Conservation (phyloP, 1,140 invertebrate species). For the Phenacoccus solenopsis region DNA sequence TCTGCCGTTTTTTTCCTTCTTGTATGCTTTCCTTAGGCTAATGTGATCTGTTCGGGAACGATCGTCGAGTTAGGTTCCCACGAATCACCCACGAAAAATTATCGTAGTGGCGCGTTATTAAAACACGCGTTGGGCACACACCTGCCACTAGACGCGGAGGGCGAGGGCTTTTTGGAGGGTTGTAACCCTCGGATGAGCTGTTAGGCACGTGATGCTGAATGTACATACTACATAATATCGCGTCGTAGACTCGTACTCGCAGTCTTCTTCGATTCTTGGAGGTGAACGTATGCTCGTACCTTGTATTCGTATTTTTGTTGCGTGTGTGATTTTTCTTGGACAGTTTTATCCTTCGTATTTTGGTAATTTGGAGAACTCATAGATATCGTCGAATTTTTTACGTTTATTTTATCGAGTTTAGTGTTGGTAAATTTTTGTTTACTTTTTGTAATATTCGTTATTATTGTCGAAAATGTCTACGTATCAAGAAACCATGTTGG, state of each 20-base stretch:
- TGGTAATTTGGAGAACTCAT: too few relatives aligned
- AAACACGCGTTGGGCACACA: slow-evolving; percentile 13
- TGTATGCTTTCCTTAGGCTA: neutral
- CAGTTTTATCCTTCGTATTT: too few relatives aligned
- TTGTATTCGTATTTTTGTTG: too few relatives aligned
- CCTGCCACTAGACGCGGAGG: neutral
- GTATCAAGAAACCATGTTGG: neutral
- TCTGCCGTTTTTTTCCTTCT: slow-evolving; percentile 8
- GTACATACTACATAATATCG: neutral
- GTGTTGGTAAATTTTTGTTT: neutral
- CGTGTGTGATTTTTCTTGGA: too few relatives aligned
- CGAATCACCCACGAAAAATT: slow-evolving; percentile 12
- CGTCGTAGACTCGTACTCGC: neutral
- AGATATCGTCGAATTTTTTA: neutral
- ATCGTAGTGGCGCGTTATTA: slow-evolving; percentile 2
- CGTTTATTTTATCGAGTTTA: neutral
- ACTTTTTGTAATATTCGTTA: neutral
- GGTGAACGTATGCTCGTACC: too few relatives aligned
- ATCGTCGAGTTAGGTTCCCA: neutral
- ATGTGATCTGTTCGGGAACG: neutral
- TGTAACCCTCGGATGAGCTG: neutral
- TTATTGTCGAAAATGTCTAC: neutral
- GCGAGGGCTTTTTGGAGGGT: neutral
- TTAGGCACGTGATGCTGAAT: too few relatives aligned
- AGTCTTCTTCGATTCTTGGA: neutral